Percentiles rank a stretch among this genome's conserved stretches.
phyloP scores from a whole-genome alignment of 2,113 vertebrate genomes.

The Leiothrix lutea region DNA sequence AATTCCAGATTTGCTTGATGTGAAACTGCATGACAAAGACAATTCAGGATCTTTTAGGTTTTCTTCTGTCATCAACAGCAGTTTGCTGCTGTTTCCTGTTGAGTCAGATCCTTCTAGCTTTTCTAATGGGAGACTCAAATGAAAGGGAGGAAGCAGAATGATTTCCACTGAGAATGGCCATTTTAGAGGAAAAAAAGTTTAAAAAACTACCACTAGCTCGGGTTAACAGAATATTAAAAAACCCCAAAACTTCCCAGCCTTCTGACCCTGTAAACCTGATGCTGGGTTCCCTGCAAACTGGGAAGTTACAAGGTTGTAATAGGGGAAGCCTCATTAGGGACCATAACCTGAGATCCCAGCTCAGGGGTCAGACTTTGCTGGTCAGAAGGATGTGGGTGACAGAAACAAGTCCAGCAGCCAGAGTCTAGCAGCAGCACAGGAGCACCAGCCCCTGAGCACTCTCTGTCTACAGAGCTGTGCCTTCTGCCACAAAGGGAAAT shows the following conservation, averaged over 20 bases:
- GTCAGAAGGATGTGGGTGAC: not conserved
- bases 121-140: not conserved
- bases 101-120: slow-evolving; percentile 31
- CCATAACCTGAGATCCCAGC: not conserved
- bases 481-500: not conserved
- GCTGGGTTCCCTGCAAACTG: not conserved
- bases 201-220: not conserved
- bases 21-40: not conserved
- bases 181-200: not conserved
- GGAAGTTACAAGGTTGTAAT: not conserved
- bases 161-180: not conserved
- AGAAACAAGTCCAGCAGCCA: not conserved
- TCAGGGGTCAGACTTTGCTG: not conserved
- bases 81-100: slow-evolving; percentile 27
- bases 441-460: not conserved
- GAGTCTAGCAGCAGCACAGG: not conserved
- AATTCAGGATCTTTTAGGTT: not conserved
- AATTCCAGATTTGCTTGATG: not conserved
- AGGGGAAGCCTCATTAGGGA: not conserved
- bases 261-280: not conserved
- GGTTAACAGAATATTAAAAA: not conserved
- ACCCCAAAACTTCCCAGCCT: not conserved
- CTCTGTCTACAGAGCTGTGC: not conserved
- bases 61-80: not conserved
- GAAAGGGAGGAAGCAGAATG: not conserved